These are phyloP conservation scores for Campoplex nolae DNA, from an alignment of 2,888 invertebrate genomes.

Conservation along the genomic window DNA sequence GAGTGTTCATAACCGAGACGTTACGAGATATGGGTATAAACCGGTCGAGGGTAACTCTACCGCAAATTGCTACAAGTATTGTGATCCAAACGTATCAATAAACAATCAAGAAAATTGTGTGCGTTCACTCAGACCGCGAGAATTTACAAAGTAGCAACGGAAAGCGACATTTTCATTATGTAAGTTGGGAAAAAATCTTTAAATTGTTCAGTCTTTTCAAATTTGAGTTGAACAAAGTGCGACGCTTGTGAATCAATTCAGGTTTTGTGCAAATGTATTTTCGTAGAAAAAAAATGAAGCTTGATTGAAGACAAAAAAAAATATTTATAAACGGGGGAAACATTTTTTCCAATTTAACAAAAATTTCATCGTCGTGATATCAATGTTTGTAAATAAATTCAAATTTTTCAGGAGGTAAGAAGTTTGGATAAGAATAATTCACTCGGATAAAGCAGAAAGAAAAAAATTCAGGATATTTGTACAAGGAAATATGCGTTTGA, in stretches of 20 bases:
- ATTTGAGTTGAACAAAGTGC: no score
- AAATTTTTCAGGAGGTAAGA: background rate
- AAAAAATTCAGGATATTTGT: background rate
- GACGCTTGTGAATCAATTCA: no score
- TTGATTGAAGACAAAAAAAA: background rate
- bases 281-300: background rate
- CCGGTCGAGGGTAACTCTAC: slow-evolving; percentile 59
- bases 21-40: slow-evolving; percentile 39
- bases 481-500: background rate
- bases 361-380: no score
- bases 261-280: no score
- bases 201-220: background rate
- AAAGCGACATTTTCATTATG: background rate
- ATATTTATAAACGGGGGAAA: background rate
- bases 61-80: slow-evolving; percentile 54
- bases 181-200: background rate
- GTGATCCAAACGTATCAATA: slow-evolving; percentile 29
- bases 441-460: background rate
- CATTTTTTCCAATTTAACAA: no score
- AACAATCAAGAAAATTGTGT: slow-evolving; percentile 2
- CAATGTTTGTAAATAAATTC: background rate
- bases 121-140: background rate
- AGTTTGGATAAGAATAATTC: background rate
- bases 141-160: background rate
- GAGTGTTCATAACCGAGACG: slow-evolving; percentile 60